phyloP scores from a whole-genome alignment of 1,140 invertebrate species.

The Homalodisca vitripennis region DNA sequence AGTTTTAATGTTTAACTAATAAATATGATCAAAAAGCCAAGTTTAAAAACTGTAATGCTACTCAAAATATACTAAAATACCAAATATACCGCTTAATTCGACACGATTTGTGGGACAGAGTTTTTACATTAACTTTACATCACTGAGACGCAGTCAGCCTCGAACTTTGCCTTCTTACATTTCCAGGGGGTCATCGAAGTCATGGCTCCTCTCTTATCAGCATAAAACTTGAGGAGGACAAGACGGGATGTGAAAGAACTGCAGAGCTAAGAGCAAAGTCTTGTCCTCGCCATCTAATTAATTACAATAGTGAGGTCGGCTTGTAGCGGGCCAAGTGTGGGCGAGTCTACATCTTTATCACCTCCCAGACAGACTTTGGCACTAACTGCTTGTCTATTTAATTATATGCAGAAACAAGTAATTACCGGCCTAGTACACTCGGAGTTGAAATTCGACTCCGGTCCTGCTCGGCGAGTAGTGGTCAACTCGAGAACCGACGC shows the following conservation, averaged over 20 bases:
- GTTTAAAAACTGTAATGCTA: too few species aligned
- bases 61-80: too few species aligned
- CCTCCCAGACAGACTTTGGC: background rate
- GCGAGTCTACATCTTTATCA: background rate
- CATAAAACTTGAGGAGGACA: too few species aligned
- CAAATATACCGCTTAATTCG: too few species aligned
- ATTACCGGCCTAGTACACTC: too few species aligned
- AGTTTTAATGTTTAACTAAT: too few species aligned
- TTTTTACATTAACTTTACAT: background rate
- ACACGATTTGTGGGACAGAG: background rate
- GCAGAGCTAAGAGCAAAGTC: background rate
- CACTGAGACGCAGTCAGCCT: too few species aligned
- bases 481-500: too few species aligned
- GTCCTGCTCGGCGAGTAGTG: too few species aligned
- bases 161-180: conserved; percentile 2
- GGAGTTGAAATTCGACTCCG: too few species aligned
- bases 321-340: background rate
- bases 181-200: conserved; percentile 2
- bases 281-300: background rate
- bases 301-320: background rate
- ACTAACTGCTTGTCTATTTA: background rate
- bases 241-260: background rate
- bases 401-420: background rate
- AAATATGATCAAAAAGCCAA: too few species aligned
- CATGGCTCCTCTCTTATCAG: background rate